Base-by-base conservation (phyloP, 2,888 invertebrate species). In the Troilus luridus region DNA sequence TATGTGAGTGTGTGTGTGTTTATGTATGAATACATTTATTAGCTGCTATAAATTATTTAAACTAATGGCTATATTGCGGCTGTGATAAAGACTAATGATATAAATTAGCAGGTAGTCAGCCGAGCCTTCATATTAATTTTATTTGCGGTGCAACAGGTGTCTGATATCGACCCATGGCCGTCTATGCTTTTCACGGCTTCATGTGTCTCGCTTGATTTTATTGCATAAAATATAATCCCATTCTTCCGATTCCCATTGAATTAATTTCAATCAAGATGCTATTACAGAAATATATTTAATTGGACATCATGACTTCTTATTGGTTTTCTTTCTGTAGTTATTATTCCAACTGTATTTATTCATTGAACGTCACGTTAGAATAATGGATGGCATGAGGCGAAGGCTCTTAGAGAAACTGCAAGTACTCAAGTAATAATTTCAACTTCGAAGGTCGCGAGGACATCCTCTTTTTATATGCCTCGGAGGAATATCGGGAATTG, bases 141-240 rank as follows among this genome's bases (percentile, higher is more conserved):
- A 85, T 85, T 58, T 85, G 85, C 85, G 21, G 56, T 58, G 89
- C 89, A 89, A 89, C 89, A 89, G 89, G 89, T 89, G 89, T 54
- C 64, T 54, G 67, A 0, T 64, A 89, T 89, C 64, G 89, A 89
- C 54, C 64, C 27, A 54, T n/a, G 21, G 0, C 62, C 64, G 60
- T 41, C 89, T 89, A 59, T 27, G 27, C 62, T 27, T 59, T 88
- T 77, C 72, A 77, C 72, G 27, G 19, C 72, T 77, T 77, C 27
- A 77, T 41, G 41, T 24, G 72, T 17, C 17, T 77, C 19, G 17
- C 12, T 41, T 41, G 17, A 24, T 77, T 41, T 41, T 41, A 41
- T 77, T 77, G 72, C 17, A 41, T 77, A 77, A 41, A 41, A 77
- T 77, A 41, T 41, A 77, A 6, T 9, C 17, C 21, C 72, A 41